A percentile compares a stretch with the other conserved stretches of the same genome.
phyloP scores from a whole-genome alignment of 2,888 invertebrate genomes.

The Phorcus lineatus region DNA sequence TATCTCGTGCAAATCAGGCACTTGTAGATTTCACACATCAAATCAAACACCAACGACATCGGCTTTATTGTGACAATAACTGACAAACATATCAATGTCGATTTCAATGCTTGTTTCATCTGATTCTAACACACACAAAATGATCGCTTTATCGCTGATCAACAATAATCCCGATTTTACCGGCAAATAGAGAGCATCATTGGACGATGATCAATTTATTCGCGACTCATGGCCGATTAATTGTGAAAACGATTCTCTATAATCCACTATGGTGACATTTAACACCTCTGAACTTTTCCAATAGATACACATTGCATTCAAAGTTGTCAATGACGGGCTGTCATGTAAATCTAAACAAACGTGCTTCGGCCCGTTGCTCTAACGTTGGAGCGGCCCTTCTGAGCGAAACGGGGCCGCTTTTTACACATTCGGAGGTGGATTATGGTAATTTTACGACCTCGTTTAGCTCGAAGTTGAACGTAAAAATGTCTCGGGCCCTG shows the following conservation, averaged over 20 bases:
- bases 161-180: background rate
- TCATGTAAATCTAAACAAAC: constrained; percentile 3
- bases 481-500: background rate
- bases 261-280: background rate
- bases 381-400: background rate
- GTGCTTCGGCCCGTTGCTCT: background rate
- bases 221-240: background rate
- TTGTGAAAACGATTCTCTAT: background rate
- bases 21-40: background rate
- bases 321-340: background rate
- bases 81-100: background rate
- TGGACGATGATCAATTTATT: background rate
- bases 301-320: background rate
- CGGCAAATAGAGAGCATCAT: background rate
- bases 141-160: background rate
- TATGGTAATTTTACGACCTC: constrained; percentile 1
- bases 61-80: background rate
- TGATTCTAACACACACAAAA: background rate
- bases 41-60: background rate
- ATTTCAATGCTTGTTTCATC: background rate
- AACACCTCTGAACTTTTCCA: background rate
- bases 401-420: background rate
- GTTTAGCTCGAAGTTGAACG: background rate
- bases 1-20: background rate
- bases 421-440: background rate